Percentiles rank a stretch among this genome's conserved stretches.
Evolutionary conservation across 2,888 invertebrate species (phyloP).

Genomic region (Polyploca ridens): DNA sequence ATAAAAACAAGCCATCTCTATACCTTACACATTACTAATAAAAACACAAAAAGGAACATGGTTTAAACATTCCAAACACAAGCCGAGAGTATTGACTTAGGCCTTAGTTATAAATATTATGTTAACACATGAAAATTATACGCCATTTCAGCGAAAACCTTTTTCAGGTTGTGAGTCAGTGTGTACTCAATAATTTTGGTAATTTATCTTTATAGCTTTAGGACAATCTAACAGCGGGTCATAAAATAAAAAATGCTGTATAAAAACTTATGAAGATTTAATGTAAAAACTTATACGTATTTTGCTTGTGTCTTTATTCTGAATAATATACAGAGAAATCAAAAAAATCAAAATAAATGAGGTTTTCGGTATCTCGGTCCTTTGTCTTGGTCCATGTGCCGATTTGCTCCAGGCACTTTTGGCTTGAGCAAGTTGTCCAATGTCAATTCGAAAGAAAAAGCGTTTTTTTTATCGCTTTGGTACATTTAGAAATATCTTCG

Average conservation of each 20-base stretch:
- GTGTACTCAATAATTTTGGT: conserved; percentile 35
- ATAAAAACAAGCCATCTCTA: neutral
- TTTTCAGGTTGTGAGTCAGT: conserved; percentile 30
- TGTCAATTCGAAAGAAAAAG: too few species aligned
- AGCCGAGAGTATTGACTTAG: conserved; percentile 61
- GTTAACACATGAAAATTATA: conserved; percentile 63
- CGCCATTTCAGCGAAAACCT: conserved; percentile 47
- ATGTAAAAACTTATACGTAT: too few species aligned
- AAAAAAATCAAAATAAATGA: too few species aligned
- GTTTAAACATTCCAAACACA: conserved; percentile 28
- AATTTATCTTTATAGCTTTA: conserved; percentile 8
- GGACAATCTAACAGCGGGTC: neutral
- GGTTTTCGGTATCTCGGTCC: too few species aligned
- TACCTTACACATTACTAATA: conserved; percentile 1
- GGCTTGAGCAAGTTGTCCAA: too few species aligned
- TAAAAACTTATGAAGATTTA: neutral
- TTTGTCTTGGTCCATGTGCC: too few species aligned
- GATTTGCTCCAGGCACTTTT: too few species aligned
- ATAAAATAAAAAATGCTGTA: neutral
- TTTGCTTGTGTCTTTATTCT: too few species aligned
- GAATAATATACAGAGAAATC: too few species aligned
- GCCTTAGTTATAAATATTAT: conserved; percentile 68
- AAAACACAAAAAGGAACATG: conserved; percentile 27
- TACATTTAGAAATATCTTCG: too few species aligned
- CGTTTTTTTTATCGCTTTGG: too few species aligned